Percentiles rank a stretch among this genome's conserved stretches.
phyloP scores from a whole-genome alignment of 2,888 invertebrate species.

The Malacosoma neustria region DNA sequence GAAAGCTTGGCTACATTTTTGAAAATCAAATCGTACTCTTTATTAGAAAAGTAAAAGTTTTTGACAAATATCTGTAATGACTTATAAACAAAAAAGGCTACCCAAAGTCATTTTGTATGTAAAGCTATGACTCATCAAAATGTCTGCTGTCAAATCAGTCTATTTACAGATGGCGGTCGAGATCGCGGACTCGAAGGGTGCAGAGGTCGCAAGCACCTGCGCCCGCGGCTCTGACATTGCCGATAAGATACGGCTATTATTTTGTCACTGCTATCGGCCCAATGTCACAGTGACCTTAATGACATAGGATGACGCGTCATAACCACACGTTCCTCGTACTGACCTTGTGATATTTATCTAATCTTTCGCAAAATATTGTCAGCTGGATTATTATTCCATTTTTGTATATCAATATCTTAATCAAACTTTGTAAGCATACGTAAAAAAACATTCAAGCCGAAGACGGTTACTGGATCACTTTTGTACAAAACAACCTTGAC shows the following conservation, averaged over 20 bases:
- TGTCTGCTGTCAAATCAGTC: background rate
- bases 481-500: too few relatives aligned
- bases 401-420: too few relatives aligned
- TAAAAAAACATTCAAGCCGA: too few relatives aligned
- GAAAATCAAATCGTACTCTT: too few relatives aligned
- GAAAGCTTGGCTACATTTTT: too few relatives aligned
- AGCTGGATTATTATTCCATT: conserved; percentile 32
- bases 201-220: conserved; percentile 64
- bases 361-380: conserved; percentile 60
- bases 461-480: too few relatives aligned
- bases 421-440: too few relatives aligned
- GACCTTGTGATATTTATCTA: conserved; percentile 72
- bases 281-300: conserved; percentile 74
- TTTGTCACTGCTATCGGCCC: conserved; percentile 66
- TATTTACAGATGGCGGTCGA: conserved; percentile 4
- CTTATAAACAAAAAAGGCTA: too few relatives aligned
- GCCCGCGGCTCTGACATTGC: conserved; percentile 66
- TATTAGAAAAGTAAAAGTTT: too few relatives aligned
- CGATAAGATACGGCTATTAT: conserved; percentile 72
- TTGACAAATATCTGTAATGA: too few relatives aligned
- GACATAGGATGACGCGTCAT: conserved; percentile 65
- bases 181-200: conserved; percentile 30
- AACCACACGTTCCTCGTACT: conserved; percentile 45
- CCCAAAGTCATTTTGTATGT: too few relatives aligned
- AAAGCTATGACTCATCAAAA: background rate